Percentiles rank a stretch among this genome's conserved stretches.
phyloP scores from a whole-genome alignment of 2,888 invertebrate species.

The Apodemia duryi region DNA sequence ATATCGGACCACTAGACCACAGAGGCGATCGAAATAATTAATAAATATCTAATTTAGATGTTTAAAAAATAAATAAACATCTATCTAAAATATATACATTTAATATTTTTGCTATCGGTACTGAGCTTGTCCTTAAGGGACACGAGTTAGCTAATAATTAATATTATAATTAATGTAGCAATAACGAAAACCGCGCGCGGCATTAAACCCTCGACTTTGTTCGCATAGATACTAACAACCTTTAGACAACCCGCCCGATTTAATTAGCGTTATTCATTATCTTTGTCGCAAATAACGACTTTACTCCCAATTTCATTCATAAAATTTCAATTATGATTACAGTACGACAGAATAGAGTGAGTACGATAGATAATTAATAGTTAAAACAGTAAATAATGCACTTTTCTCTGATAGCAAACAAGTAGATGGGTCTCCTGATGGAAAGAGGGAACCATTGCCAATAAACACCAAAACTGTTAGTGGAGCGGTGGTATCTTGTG shows the following conservation, averaged over 20 bases:
- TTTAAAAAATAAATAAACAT: conserved; percentile 23
- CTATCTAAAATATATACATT: conserved; percentile 31
- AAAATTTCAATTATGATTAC: neutral
- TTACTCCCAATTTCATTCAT: neutral
- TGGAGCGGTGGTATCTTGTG: too few relatives aligned
- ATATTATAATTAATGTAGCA: conserved; percentile 76
- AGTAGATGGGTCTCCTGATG: too few relatives aligned
- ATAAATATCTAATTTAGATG: too few relatives aligned
- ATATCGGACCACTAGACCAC: too few relatives aligned
- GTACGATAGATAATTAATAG: too few relatives aligned
- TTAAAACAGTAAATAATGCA: too few relatives aligned
- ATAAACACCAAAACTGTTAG: too few relatives aligned
- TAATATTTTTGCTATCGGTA: conserved; percentile 41
- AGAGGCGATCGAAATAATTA: too few relatives aligned
- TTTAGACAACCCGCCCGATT: conserved; percentile 33
- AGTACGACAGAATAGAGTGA: neutral
- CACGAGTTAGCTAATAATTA: conserved; percentile 75
- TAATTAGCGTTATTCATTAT: conserved; percentile 18
- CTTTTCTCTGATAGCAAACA: too few relatives aligned
- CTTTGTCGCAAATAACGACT: conserved; percentile 2
- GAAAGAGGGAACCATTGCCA: too few relatives aligned
- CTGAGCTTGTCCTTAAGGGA: conserved; percentile 45
- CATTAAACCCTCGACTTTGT: conserved; percentile 42
- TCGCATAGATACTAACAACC: conserved; percentile 30
- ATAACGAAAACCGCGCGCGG: conserved; percentile 57